phyloP scores from a whole-genome alignment of 1,140 invertebrate species.

The Matsumurasca onukii region DNA sequence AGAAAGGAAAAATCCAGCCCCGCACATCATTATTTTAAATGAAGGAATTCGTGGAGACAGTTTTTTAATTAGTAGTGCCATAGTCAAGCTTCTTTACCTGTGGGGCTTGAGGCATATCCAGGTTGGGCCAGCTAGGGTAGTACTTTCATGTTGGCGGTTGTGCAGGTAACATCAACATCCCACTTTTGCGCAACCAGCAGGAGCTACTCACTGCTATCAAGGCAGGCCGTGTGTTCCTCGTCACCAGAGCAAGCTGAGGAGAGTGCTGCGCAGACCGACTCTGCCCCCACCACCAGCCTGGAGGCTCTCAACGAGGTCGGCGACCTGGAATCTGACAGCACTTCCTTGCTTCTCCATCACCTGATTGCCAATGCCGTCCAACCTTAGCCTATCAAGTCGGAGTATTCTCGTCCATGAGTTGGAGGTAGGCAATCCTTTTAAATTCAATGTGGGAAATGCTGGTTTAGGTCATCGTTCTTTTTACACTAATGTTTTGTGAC shows the following conservation, averaged over 20 bases:
- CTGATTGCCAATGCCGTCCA: constrained; percentile 78
- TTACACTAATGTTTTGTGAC: no score
- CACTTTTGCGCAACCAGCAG: constrained; percentile 68
- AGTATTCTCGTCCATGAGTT: constrained; percentile 79
- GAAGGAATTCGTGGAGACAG: no score
- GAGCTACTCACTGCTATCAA: constrained; percentile 69
- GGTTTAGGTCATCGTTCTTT: no score
- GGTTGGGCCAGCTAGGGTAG: no score
- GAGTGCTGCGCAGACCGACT: constrained; percentile 61
- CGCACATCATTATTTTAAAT: no score
- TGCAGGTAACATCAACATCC: constrained; percentile 56
- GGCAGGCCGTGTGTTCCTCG: constrained; percentile 65
- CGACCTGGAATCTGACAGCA: constrained; percentile 46
- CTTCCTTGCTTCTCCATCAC: constrained; percentile 65
- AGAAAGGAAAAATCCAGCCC: no score
- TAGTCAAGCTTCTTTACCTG: no score
- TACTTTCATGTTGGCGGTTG: no score
- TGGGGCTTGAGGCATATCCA: no score
- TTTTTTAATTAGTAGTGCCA: no score
- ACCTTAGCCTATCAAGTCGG: constrained; percentile 84
- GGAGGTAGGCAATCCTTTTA: constrained; percentile 59
- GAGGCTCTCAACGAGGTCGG: constrained; percentile 53
- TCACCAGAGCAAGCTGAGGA: constrained; percentile 67
- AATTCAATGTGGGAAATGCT: no score
- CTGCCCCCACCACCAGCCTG: constrained; percentile 46